These are phyloP conservation scores for Drosophila elegans DNA, from an alignment of 1,140 invertebrate genomes.

Conservation along the genomic window DNA sequence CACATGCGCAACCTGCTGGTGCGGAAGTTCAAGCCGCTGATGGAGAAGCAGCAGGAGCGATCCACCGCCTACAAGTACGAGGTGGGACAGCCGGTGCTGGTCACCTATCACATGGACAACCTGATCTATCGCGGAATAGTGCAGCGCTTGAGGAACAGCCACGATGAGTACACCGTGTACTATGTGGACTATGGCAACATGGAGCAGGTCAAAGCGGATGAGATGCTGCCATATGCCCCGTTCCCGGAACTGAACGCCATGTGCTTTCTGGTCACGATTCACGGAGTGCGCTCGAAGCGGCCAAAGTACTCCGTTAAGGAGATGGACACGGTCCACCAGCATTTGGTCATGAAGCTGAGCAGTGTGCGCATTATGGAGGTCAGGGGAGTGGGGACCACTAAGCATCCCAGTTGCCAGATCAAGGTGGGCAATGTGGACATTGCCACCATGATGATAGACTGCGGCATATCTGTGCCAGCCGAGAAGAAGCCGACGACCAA, in stretches of 20 bases:
- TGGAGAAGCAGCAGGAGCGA: conserved; percentile 42
- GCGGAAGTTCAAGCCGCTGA: conserved; percentile 9
- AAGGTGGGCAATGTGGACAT: conserved; percentile 48
- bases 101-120: conserved; percentile 87
- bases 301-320: conserved; percentile 16
- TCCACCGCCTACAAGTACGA: conserved; percentile 85
- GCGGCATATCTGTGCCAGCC: conserved; percentile 16
- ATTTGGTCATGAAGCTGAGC: conserved; percentile 61
- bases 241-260: conserved; percentile 87
- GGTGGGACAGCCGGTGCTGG: conserved; percentile 87
- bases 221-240: conserved; percentile 87
- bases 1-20: conserved; percentile 82
- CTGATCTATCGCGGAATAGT: conserved; percentile 88
- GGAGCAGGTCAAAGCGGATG: conserved; percentile 85
- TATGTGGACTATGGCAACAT: conserved; percentile 89
- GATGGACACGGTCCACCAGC: conserved; percentile 59
- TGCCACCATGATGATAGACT: conserved; percentile 45
- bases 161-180: conserved; percentile 85
- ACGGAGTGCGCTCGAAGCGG: conserved; percentile 84
- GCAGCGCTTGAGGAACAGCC: conserved; percentile 44
- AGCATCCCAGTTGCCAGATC: conserved; percentile 44
- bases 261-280: conserved; percentile 85
- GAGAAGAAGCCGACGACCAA: too few species aligned
- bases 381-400: neutral
- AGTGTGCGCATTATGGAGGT: conserved; percentile 49